Evolutionary conservation across 2,888 invertebrate species (phyloP), one percentile per base, ranked within the genome.

Genomic region (Cremastinae sp.): DNA sequence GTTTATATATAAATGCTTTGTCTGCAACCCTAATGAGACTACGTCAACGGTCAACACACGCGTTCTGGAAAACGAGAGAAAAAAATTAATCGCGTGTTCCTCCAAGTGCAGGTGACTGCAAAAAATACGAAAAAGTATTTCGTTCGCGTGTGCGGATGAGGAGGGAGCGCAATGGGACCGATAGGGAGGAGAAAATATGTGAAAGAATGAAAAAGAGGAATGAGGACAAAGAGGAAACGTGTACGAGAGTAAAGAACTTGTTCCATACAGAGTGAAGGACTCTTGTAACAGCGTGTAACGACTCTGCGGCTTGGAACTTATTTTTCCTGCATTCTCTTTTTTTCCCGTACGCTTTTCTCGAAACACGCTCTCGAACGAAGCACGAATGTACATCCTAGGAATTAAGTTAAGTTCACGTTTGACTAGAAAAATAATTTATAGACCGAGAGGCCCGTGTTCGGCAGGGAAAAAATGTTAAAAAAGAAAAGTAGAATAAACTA

Each of bases 201-300:
- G 22, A 7, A 16, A 59, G 45, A 59, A 16, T 0, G 22, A 61
- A 47, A 61, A 41, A 39, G 28, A 43, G 69, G 43, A 49, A 47
- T n/a, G 56, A 18, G 58, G 59, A 59, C 4, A n/a, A 59, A 49
- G 62, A 20, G 20, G 49, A n/a, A 18, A 18, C 20, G n/a, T 20
- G 20, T 28, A 28, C 28, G 28, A 28, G 28, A 12, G 45, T 45
- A 4, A 20, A 49, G 53, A 53, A 35, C 28, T 4, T 22, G 56
- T 14, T 37, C n/a, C 28, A 49, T 12, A 58, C 41, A 56, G 59
- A 22, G 69, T 43, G 45, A 62, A 71, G 62, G 47, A 14, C 37
- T 55, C 53, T 45, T 49, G 20, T 12, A 28, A 28, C n/a, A 43
- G 62, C 49, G 49, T 64, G 64, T 72, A 72, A 72, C 56, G 49